Base-by-base conservation (phyloP, 2,888 invertebrate genomes). In the Diplazon laetatorius region DNA sequence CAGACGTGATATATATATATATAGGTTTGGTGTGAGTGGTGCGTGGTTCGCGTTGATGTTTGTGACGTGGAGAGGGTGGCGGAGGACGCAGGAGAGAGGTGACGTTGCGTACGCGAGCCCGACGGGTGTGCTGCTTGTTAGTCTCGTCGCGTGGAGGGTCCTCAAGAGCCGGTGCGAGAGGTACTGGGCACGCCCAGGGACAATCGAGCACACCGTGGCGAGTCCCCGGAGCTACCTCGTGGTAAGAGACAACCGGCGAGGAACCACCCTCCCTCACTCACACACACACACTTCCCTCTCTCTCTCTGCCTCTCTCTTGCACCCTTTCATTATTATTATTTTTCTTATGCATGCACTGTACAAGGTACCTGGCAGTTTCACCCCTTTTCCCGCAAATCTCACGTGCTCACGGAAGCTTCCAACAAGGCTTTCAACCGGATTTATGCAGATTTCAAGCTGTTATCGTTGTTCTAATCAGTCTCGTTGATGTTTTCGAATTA, bases 141-240 rank as follows among this genome's bases (percentile, higher is more conserved):
- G 70, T 78, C 74, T 71, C 74, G 73, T 74, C 80, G 66, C 60
- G 63, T 73, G 60, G 73, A 66, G 73, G 77, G 78, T 77, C 71
- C 78, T 73, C 65, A 70, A 74, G 75, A 71, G 62, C 63, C 75
- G 75, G 66, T 48, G 78, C 75, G 68, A 59, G 68, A 59, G 72
- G 66, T 71, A 71, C 70, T 68, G 78, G n/a, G 74, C 77, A 78
- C 80, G 78, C 78, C 80, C 78, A 73, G 78, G 73, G 78, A 80
- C 78, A 80, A 78, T 78, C 80, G 78, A 73, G 50, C 69, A 74
- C 73, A 74, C 74, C 80, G 80, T 80, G 77, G 69, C 77, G 74
- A 74, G 74, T 74, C 74, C 60, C 74, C 80, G 66, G 70, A 78
- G 69, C 66, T 80, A 65, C 77, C 80, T 80, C 70, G 80, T 78